These are phyloP conservation scores for Triplophysa rosa DNA, from an alignment of 2,113 vertebrate genomes.

Conservation along the genomic window DNA sequence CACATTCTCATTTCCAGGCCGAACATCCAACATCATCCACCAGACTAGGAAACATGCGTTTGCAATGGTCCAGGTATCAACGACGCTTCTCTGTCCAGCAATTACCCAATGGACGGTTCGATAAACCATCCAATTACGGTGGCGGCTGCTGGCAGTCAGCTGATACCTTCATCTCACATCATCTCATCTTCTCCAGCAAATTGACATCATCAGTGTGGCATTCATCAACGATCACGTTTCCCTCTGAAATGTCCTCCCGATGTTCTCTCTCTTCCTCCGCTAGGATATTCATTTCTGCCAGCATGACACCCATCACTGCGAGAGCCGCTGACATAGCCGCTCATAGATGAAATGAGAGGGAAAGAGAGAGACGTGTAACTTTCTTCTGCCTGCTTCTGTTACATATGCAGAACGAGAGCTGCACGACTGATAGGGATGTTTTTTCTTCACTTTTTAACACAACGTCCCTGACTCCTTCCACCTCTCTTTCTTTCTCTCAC, in stretches of 20 bases:
- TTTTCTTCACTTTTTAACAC: background rate
- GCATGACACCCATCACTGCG: slow-evolving; percentile 12
- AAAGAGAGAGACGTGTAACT: slow-evolving; percentile 38
- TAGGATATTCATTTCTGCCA: slow-evolving; percentile 26
- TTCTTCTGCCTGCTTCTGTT: slow-evolving; percentile 27
- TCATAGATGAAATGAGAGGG: slow-evolving; percentile 34
- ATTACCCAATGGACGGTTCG: background rate
- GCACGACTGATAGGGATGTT: slow-evolving; percentile 8
- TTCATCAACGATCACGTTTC: slow-evolving; percentile 17
- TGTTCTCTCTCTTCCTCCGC: slow-evolving; percentile 7
- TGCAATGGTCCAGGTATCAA: background rate
- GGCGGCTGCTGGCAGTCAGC: background rate
- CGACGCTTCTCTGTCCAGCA: too few relatives aligned
- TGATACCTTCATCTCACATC: background rate
- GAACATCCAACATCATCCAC: too few relatives aligned
- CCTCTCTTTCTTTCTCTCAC: slow-evolving; percentile 31
- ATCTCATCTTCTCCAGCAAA: slow-evolving; percentile 10
- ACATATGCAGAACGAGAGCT: slow-evolving; percentile 25
- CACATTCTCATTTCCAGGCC: background rate
- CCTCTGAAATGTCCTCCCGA: slow-evolving; percentile 16
- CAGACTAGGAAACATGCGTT: background rate
- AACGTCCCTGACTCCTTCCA: background rate
- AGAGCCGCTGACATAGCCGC: slow-evolving; percentile 37
- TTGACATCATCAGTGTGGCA: slow-evolving; percentile 8
- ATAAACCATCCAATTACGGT: slow-evolving; percentile 25